Evolutionary conservation across 2,888 invertebrate genomes (phyloP).

Genomic region (Amorpha juglandis): DNA sequence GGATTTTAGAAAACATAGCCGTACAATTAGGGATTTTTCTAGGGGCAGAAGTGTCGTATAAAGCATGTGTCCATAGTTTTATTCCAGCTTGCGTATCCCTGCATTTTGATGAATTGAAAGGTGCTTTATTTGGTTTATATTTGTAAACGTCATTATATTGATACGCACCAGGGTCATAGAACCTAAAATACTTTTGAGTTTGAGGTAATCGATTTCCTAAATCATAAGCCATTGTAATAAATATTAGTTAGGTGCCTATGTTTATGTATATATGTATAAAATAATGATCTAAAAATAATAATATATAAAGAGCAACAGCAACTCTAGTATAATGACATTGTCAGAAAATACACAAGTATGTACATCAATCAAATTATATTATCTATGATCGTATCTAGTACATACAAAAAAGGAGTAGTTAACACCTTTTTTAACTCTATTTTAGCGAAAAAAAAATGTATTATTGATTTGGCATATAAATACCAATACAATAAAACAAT

Average conservation of each 20-base stretch:
- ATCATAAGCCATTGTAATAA: conserved; percentile 58
- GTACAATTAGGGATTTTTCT: conserved; percentile 61
- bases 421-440: too few relatives aligned
- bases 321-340: conserved; percentile 7
- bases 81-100: conserved; percentile 44
- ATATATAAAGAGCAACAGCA: too few relatives aligned
- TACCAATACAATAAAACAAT: too few relatives aligned
- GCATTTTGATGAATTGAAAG: conserved; percentile 62
- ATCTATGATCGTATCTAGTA: too few relatives aligned
- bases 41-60: conserved; percentile 48
- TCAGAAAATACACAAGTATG: background rate
- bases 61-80: conserved; percentile 62
- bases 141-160: conserved; percentile 41
- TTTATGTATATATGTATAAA: background rate
- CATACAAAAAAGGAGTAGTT: too few relatives aligned
- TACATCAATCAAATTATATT: too few relatives aligned
- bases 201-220: conserved; percentile 55
- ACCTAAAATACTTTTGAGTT: conserved; percentile 46
- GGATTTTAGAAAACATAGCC: conserved; percentile 58
- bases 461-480: too few relatives aligned
- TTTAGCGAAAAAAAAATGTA: too few relatives aligned
- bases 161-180: conserved; percentile 71
- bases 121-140: conserved; percentile 48
- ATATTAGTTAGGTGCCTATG: too few relatives aligned
- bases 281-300: too few relatives aligned